Conservation (phyloP, 2,888 invertebrate species). For the Syritta pipiens region DNA sequence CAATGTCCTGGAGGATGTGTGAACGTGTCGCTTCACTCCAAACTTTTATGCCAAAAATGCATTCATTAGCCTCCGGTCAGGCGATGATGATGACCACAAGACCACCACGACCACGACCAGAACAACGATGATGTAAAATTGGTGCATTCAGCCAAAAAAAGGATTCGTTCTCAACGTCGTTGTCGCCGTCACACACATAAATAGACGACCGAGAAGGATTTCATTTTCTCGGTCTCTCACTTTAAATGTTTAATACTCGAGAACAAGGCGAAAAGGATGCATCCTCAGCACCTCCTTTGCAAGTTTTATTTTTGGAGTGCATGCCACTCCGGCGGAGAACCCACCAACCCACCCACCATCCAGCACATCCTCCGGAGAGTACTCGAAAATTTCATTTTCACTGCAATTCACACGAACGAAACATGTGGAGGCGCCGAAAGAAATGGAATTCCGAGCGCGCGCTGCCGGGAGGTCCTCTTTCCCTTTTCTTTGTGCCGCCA, state of each 20-base stretch:
- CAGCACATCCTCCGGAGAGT: conserved; percentile 26
- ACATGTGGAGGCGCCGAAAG: conserved; percentile 22
- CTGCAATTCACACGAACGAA: conserved; percentile 33
- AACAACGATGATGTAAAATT: background rate
- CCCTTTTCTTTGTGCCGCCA: too few relatives aligned
- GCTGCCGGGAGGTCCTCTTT: too few relatives aligned
- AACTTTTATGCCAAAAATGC: background rate
- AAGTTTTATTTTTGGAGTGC: conserved; percentile 7
- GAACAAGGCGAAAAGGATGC: background rate
- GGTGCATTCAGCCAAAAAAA: conserved; percentile 19
- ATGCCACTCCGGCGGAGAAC: background rate
- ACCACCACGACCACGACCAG: background rate
- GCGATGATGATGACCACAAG: background rate
- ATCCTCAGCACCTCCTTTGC: background rate
- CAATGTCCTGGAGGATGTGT: too few relatives aligned
- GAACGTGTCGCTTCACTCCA: too few relatives aligned
- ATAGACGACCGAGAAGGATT: background rate
- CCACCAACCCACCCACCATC: background rate
- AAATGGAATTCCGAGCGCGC: conserved; percentile 19
- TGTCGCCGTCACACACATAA: background rate
- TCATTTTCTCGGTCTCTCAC: background rate
- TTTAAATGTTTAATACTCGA: conserved; percentile 12
- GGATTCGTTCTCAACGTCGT: too few relatives aligned
- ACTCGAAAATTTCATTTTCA: conserved; percentile 43
- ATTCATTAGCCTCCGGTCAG: conserved; percentile 35